Evolutionary conservation across 2,888 invertebrate genomes (phyloP).

Genomic region (Saturnia pavonia): DNA sequence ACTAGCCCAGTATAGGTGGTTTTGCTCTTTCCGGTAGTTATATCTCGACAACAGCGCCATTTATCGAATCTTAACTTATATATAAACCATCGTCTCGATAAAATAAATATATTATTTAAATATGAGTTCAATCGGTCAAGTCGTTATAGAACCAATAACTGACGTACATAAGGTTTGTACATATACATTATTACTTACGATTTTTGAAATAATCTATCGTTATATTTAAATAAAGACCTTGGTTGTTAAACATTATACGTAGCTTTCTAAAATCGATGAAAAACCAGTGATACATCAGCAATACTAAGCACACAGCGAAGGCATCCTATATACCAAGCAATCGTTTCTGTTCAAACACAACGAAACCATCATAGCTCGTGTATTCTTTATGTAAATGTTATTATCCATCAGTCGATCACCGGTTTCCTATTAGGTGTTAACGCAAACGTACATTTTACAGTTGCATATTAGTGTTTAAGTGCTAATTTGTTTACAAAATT

Average conservation of each 20-base stretch:
- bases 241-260: background rate
- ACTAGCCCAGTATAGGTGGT: too few species aligned
- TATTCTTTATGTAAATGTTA: constrained; percentile 5
- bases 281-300: background rate
- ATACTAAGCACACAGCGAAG: background rate
- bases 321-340: constrained; percentile 9
- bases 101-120: too few species aligned
- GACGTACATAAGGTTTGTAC: too few species aligned
- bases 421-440: constrained; percentile 21
- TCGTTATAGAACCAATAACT: too few species aligned
- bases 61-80: too few species aligned
- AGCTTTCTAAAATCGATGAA: background rate
- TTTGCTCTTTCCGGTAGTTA: too few species aligned
- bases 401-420: constrained; percentile 19
- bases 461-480: constrained; percentile 17
- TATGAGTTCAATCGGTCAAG: too few species aligned
- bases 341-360: background rate
- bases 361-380: background rate
- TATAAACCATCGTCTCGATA: too few species aligned
- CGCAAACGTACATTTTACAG: constrained; percentile 21
- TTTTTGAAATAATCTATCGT: background rate
- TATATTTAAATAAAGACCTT: background rate
- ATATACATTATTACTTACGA: too few species aligned
- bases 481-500: constrained; percentile 20
- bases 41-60: too few species aligned